phyloP scores from a whole-genome alignment of 2,113 vertebrate genomes.

The Mellivora capensis region DNA sequence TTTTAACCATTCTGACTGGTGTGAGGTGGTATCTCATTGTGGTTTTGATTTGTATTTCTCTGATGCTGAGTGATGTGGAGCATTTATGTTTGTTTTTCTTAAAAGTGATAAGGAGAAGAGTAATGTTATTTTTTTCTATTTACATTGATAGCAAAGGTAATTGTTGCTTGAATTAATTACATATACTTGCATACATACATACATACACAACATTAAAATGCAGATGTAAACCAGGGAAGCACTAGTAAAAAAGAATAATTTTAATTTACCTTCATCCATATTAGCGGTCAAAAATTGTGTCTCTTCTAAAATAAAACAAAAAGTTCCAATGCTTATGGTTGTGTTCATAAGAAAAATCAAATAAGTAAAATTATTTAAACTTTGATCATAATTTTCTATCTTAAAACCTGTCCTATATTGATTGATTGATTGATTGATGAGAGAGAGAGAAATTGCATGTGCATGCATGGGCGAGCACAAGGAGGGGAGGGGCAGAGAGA shows the following conservation, averaged over 20 bases:
- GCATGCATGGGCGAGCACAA: not conserved
- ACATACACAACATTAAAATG: not conserved
- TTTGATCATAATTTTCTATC: not conserved
- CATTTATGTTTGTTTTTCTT: not conserved
- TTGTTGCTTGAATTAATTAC: not conserved
- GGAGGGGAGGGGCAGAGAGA: not conserved
- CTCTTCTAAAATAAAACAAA: constrained; percentile 60
- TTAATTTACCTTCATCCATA: constrained; percentile 78
- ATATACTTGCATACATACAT: not conserved
- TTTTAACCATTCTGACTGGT: too few relatives aligned
- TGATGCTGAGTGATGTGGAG: too few relatives aligned
- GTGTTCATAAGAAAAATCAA: not conserved
- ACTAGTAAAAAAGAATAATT: not conserved
- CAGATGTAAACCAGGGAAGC: not conserved
- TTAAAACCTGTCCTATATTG: constrained; percentile 10
- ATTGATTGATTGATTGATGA: not conserved
- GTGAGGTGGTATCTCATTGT: too few relatives aligned
- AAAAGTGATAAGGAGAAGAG: not conserved
- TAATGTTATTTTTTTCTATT: not conserved
- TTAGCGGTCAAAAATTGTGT: constrained; percentile 45
- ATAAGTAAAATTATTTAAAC: not conserved
- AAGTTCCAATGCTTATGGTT: not conserved
- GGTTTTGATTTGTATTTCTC: too few relatives aligned
- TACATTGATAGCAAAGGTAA: not conserved
- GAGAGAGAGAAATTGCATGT: not conserved